Percentiles rank a stretch among this genome's conserved stretches.
These are phyloP conservation scores for Netelia melanura DNA, from an alignment of 2,888 invertebrate genomes.

Conservation along the genomic window DNA sequence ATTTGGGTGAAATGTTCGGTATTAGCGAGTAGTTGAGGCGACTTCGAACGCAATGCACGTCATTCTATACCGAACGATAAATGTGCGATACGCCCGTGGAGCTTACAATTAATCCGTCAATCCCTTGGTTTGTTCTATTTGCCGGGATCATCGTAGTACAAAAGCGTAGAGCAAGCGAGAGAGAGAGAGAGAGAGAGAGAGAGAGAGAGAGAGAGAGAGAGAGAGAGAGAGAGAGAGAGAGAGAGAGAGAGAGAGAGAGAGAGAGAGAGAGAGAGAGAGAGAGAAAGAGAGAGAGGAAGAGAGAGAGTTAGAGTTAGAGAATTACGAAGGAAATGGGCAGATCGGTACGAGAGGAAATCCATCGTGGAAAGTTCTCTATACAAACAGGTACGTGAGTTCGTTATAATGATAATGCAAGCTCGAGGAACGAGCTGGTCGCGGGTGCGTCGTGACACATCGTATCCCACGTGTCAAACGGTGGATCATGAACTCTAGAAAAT, in stretches of 20 bases:
- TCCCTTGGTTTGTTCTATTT: constrained; percentile 32
- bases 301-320: no score
- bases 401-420: background rate
- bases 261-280: no score
- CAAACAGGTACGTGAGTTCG: background rate
- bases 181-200: no score
- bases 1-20: no score
- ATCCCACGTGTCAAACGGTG: constrained; percentile 12
- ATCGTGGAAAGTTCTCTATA: background rate
- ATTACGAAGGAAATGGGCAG: no score
- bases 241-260: no score
- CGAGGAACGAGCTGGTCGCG: background rate
- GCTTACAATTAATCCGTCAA: constrained; percentile 41
- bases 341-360: constrained; percentile 1
- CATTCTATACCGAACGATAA: background rate
- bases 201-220: no score
- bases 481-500: background rate
- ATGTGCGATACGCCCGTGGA: constrained; percentile 3
- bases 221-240: no score
- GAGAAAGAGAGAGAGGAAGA: no score
- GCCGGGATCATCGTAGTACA: background rate
- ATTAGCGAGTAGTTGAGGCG: no score
- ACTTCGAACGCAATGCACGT: no score
- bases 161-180: no score
- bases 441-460: constrained; percentile 32